phyloP scores from a whole-genome alignment of 1,140 invertebrate genomes.

The Drosophila takahashii region DNA sequence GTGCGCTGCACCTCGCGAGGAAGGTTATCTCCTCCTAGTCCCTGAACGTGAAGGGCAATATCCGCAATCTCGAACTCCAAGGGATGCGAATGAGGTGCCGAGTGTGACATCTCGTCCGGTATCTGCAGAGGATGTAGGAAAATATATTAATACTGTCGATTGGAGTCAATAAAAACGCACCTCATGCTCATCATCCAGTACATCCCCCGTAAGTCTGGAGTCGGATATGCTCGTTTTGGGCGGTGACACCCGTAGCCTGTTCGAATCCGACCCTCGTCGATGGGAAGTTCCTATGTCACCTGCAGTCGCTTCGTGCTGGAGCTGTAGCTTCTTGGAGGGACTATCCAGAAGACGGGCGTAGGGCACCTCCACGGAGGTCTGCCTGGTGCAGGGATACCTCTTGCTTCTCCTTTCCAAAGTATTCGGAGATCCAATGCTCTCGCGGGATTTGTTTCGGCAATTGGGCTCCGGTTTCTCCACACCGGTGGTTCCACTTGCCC shows the following conservation, averaged over 20 bases:
- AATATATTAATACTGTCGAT: neutral
- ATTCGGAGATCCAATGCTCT: constrained; percentile 79
- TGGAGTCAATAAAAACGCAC: constrained; percentile 12
- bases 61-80: constrained; percentile 82
- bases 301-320: constrained; percentile 74
- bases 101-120: constrained; percentile 85
- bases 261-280: constrained; percentile 90
- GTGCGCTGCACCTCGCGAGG: constrained; percentile 90
- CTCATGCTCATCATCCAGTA: constrained; percentile 73
- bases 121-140: constrained; percentile 47
- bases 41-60: constrained; percentile 63
- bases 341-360: constrained; percentile 92
- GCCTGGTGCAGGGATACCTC: constrained; percentile 73
- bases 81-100: constrained; percentile 84
- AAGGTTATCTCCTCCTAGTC: constrained; percentile 57
- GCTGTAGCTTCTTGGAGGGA: constrained; percentile 79
- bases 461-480: constrained; percentile 74
- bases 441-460: constrained; percentile 70
- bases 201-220: constrained; percentile 91
- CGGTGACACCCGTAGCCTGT: constrained; percentile 84
- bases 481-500: constrained; percentile 40
- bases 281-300: constrained; percentile 66
- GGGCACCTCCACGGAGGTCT: constrained; percentile 88
- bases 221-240: constrained; percentile 91
- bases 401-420: constrained; percentile 77